Evolutionary conservation across 2,888 invertebrate genomes (phyloP), one percentile per base, ranked within the genome.

Genomic region (Lapara coniferarum): DNA sequence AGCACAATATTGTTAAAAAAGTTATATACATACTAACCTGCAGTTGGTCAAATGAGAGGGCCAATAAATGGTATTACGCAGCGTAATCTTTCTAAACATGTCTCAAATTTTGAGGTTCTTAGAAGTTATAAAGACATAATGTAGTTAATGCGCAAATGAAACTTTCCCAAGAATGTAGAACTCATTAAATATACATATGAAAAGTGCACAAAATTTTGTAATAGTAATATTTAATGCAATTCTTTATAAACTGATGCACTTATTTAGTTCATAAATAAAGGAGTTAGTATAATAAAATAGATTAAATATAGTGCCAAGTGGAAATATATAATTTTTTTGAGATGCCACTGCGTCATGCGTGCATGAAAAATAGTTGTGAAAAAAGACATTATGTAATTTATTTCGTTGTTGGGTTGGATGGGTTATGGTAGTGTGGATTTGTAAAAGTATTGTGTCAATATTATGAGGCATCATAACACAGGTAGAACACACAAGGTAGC

Each of bases 361-460:
- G 16, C 7, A 55, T 55, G 10, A 55, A 55, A 10, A 19, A 12
- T 19, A 63, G 25, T 25, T 19, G 46, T 63, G 19, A 25, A 59
- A 59, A 59, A 59, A 59, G 19, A 55, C 3, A 55, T 63, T 63
- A 46, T 63, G 46, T 63, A 63, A 49, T 49, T 49, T 49, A 49
- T 49, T 63, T 46, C 46, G 46, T 63, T 49, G 13, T 49, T 49
- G 46, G 19, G 19, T 49, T 6, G 16, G 19, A 19, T n/a, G 19
- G 19, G 19, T 16, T 63, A 63, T 49, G 19, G 49, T n/a, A 63
- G 19, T 63, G 49, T 13, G 13, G 16, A 49, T 19, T 46, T 46
- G 19, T 63, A 63, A 63, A 19, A 49, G 49, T 63, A 63, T 63
- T 63, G 46, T 63, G 63, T 63, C 63, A 63, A 63, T 49, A 49